phyloP scores from a whole-genome alignment of 2,113 vertebrate genomes.

The Gymnocephalus cernua region DNA sequence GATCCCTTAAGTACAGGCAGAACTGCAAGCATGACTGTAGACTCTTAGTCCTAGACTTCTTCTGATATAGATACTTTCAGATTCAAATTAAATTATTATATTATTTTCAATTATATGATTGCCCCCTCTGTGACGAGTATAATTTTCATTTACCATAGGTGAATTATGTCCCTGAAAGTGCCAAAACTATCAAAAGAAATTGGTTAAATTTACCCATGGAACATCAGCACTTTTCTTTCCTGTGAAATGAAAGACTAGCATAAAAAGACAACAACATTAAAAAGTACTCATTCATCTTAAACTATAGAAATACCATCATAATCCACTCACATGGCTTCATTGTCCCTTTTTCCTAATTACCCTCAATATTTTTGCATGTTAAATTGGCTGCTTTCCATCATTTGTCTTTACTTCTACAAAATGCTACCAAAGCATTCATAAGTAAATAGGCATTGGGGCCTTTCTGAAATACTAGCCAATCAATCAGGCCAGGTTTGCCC shows the following conservation, averaged over 20 bases:
- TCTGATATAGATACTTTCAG: not conserved
- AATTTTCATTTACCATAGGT: slow-evolving; percentile 4
- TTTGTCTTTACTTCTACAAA: slow-evolving; percentile 43
- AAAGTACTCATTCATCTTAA: slow-evolving; percentile 22
- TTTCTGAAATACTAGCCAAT: slow-evolving; percentile 69
- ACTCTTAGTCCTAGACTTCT: not conserved
- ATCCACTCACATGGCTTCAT: slow-evolving; percentile 25
- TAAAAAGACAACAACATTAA: slow-evolving; percentile 13
- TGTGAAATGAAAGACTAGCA: slow-evolving; percentile 18
- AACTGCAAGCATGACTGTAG: not conserved
- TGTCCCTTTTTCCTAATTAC: slow-evolving; percentile 19
- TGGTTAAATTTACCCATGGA: slow-evolving; percentile 18
- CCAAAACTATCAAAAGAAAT: not conserved
- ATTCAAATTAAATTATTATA: not conserved
- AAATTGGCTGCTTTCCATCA: slow-evolving; percentile 12
- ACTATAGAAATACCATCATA: slow-evolving; percentile 35
- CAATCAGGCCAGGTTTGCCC: slow-evolving; percentile 81
- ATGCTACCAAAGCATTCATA: slow-evolving; percentile 57
- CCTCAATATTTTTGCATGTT: slow-evolving; percentile 29
- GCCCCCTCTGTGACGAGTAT: not conserved
- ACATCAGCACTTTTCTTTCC: slow-evolving; percentile 8
- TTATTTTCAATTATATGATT: not conserved
- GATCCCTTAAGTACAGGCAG: not conserved
- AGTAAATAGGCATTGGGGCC: slow-evolving; percentile 56
- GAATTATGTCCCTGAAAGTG: slow-evolving; percentile 31